These are phyloP conservation scores for Tangara arthus DNA, from an alignment of 2,797 vertebrate species.

Conservation along the genomic window DNA sequence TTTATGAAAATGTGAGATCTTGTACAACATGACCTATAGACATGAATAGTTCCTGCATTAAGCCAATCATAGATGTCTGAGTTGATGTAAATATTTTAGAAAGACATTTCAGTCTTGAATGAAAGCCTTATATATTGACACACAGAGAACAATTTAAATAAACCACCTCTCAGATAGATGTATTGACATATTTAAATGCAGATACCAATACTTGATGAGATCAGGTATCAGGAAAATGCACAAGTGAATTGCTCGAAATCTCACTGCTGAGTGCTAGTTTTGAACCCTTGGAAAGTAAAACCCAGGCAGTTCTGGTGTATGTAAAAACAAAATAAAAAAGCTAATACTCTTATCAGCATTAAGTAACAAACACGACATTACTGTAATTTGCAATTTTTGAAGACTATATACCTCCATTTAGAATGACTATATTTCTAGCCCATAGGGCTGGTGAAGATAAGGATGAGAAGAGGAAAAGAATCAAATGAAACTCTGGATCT, in stretches of 20 bases:
- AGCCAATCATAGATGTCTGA: neutral
- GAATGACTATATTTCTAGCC: neutral
- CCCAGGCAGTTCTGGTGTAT: neutral
- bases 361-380: neutral
- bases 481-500: neutral
- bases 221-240: neutral
- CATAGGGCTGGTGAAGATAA: slow-evolving; percentile 5
- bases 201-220: neutral
- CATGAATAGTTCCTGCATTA: accelerated
- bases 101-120: neutral
- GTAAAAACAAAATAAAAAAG: neutral
- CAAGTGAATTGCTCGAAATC: neutral
- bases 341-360: neutral
- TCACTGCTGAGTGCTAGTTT: neutral
- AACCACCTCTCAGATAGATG: neutral
- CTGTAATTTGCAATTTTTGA: neutral
- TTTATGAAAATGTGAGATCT: neutral
- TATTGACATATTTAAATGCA: neutral
- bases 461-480: neutral
- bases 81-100: neutral
- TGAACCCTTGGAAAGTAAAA: neutral
- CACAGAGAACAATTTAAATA: neutral
- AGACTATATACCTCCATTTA: neutral
- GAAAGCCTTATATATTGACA: neutral
- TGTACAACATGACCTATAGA: neutral